Conservation (phyloP, 2,888 invertebrate species). For the Reticulitermes lucifugus region DNA sequence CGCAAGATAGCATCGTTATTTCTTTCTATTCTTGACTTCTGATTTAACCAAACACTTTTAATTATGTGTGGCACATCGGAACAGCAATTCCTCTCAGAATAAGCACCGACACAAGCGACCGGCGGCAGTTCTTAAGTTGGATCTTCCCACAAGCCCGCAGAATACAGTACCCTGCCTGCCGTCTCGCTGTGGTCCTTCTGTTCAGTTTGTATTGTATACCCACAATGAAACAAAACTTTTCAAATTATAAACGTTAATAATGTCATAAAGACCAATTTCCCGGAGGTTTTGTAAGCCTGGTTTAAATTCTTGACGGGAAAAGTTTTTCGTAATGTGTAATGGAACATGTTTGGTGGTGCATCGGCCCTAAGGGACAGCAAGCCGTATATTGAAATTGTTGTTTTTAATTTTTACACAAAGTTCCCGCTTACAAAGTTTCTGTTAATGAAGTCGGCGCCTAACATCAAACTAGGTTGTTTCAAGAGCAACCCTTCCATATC, state of each 20-base stretch:
- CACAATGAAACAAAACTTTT: conserved; percentile 7
- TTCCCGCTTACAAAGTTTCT: not conserved
- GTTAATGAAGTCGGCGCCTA: not conserved
- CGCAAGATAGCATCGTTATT: no score
- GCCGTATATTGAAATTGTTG: conserved; percentile 14
- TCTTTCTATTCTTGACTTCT: no score
- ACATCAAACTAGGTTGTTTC: conserved; percentile 19
- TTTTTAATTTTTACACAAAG: conserved; percentile 19
- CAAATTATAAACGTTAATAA: conserved; percentile 1
- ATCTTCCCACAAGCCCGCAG: no score
- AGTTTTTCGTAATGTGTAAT: conserved; percentile 5
- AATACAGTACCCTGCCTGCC: not conserved
- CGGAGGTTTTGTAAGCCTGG: not conserved
- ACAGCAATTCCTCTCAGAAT: no score
- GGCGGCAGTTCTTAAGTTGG: no score
- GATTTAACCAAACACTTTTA: no score
- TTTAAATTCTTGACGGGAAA: not conserved
- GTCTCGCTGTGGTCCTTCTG: not conserved
- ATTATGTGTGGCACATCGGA: no score
- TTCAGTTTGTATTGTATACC: not conserved
- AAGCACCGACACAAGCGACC: no score
- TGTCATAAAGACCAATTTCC: not conserved
- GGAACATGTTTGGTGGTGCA: not conserved
- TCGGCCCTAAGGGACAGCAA: not conserved
- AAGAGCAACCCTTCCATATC: not conserved